These are phyloP conservation scores for Amphiura filiformis DNA, from an alignment of 35 echinoderm and acorn worm genomes.

Conservation along the genomic window DNA sequence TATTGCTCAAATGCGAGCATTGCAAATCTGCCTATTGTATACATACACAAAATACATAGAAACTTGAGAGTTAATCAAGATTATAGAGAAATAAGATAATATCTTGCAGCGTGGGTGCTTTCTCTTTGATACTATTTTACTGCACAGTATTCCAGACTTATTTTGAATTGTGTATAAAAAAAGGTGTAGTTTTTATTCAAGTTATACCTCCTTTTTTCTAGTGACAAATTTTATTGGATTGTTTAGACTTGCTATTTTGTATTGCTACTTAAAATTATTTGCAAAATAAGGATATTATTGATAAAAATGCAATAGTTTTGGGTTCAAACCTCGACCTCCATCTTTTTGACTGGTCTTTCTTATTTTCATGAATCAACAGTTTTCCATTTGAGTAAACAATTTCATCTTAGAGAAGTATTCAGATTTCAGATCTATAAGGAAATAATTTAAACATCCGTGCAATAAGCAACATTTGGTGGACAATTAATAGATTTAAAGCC, in stretches of 20 bases:
- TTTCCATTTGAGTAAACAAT: too few relatives aligned
- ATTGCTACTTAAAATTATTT: background rate
- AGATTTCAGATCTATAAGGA: too few relatives aligned
- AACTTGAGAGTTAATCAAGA: background rate
- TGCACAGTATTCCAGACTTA: constrained; percentile 7
- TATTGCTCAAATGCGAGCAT: background rate
- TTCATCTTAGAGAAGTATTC: too few relatives aligned
- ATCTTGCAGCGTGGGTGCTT: constrained; percentile 8
- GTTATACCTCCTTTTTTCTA: background rate
- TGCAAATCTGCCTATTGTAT: constrained; percentile 12
- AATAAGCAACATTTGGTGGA: too few relatives aligned
- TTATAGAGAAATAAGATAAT: background rate
- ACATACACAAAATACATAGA: constrained; percentile 1
- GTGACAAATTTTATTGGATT: background rate
- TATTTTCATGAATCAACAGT: too few relatives aligned
- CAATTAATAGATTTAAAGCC: too few relatives aligned
- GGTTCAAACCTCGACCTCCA: too few relatives aligned
- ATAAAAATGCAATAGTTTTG: too few relatives aligned
- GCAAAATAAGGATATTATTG: too few relatives aligned
- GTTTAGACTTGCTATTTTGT: background rate
- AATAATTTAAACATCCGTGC: too few relatives aligned
- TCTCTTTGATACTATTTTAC: background rate
- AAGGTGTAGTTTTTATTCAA: background rate
- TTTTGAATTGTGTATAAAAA: background rate
- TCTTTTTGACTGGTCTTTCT: too few relatives aligned